A percentile compares a stretch with the other conserved stretches of the same genome.
Conservation (phyloP, 2,888 invertebrate species). For the Bombylius discolor region DNA sequence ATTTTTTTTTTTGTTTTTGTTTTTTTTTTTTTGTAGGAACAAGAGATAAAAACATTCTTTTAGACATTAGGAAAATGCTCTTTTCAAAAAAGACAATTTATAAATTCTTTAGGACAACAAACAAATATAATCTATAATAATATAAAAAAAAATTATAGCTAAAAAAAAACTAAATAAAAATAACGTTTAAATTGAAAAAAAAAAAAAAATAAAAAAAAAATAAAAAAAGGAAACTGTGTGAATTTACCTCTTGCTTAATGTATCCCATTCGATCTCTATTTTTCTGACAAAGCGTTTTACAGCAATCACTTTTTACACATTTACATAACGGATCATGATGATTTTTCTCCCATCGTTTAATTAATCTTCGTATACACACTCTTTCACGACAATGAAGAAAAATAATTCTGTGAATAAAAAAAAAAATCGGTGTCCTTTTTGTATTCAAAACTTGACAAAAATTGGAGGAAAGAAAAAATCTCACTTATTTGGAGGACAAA, state of each 20-base stretch:
- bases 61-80: no score
- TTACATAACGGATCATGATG: not conserved
- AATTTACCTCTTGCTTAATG: slow-evolving; percentile 20
- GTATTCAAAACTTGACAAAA: not conserved
- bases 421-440: not conserved
- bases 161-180: no score
- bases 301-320: not conserved
- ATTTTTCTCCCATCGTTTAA: slow-evolving; percentile 16
- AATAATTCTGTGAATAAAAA: slow-evolving; percentile 18
- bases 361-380: slow-evolving; percentile 21
- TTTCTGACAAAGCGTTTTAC: slow-evolving; percentile 16
- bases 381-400: slow-evolving; percentile 25
- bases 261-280: slow-evolving; percentile 16
- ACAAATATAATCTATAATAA: no score
- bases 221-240: not conserved
- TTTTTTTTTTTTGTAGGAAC: no score
- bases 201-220: no score
- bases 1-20: no score
- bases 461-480: not conserved
- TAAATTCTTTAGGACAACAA: no score
- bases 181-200: no score
- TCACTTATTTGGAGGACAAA: slow-evolving; percentile 46
- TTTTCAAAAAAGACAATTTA: no score
- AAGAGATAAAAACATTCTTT: no score
- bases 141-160: no score